A percentile compares a stretch with the other conserved stretches of the same genome.
phyloP scores from a whole-genome alignment of 2,888 invertebrate species.

The Drosophila parthenogenetica region DNA sequence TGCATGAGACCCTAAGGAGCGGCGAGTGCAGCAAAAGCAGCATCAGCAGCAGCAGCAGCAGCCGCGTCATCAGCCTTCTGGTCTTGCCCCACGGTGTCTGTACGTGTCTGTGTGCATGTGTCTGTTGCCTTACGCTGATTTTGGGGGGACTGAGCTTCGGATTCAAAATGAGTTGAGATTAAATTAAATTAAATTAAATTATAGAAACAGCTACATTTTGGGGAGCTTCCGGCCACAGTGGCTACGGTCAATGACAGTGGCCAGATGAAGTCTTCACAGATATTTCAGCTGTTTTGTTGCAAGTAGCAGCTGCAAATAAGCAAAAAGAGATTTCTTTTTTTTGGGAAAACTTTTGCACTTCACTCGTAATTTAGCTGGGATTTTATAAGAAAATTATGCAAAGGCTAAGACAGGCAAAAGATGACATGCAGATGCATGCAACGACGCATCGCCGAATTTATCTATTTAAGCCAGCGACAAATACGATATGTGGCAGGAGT shows the following conservation, averaged over 20 bases:
- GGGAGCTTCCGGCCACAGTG: constrained; percentile 1
- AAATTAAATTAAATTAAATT: constrained; percentile 71
- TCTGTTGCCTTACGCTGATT: constrained; percentile 54
- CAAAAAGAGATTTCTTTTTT: constrained; percentile 24
- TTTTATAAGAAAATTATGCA: constrained; percentile 66
- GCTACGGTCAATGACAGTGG: constrained; percentile 15
- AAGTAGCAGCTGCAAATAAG: constrained; percentile 30
- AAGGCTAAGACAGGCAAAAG: constrained; percentile 51
- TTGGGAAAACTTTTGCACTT: constrained; percentile 29
- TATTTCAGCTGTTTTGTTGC: constrained; percentile 4
- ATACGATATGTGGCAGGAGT: neutral
- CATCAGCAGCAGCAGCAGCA: constrained; percentile 7
- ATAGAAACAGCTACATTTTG: constrained; percentile 29
- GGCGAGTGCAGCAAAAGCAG: constrained; percentile 56
- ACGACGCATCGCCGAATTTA: constrained; percentile 27
- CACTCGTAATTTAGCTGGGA: constrained; percentile 39
- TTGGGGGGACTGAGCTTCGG: constrained; percentile 32
- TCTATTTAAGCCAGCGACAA: neutral
- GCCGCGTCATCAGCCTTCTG: constrained; percentile 6
- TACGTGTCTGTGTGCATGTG: constrained; percentile 17
- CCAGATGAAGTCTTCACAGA: constrained; percentile 5
- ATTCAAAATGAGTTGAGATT: constrained; percentile 58
- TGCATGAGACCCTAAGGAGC: constrained; percentile 75
- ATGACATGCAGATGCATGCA: constrained; percentile 39
- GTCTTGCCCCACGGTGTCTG: constrained; percentile 6